A percentile compares a stretch with the other conserved stretches of the same genome.
Conservation (phyloP, 2,888 invertebrate species). For the Calliscelio sp. region DNA sequence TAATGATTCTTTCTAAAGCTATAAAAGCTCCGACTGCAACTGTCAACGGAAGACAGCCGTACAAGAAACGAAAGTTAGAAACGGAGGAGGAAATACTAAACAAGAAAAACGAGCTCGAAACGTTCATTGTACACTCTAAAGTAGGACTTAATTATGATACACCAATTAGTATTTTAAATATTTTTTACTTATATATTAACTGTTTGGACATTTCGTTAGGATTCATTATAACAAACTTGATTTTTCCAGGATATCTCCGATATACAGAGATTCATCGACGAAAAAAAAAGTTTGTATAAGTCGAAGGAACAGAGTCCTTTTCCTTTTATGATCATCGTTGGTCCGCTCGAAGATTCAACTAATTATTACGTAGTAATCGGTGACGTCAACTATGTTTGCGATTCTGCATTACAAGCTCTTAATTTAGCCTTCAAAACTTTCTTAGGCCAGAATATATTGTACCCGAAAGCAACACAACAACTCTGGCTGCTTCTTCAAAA, state of each 20-base stretch:
- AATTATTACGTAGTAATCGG: background rate
- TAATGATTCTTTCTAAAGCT: constrained; percentile 24
- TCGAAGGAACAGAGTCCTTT: background rate
- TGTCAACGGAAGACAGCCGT: background rate
- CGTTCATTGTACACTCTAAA: constrained; percentile 19
- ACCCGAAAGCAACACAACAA: constrained; percentile 32
- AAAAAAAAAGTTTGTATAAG: background rate
- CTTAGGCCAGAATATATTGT: constrained; percentile 5
- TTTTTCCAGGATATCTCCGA: background rate
- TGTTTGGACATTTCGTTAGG: background rate
- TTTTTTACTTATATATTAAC: background rate
- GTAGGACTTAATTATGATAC: background rate
- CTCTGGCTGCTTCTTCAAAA: constrained; percentile 21
- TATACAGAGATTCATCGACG: background rate
- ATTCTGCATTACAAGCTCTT: constrained; percentile 7
- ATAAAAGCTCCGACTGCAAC: constrained; percentile 14
- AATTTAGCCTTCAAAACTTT: constrained; percentile 15
- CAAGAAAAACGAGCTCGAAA: constrained; percentile 24
- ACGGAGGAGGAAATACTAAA: constrained; percentile 4
- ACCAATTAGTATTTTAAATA: background rate
- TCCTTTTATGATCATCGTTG: constrained; percentile 13
- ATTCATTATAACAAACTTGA: background rate
- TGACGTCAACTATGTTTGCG: background rate
- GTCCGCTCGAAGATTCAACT: background rate
- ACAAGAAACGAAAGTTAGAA: constrained; percentile 22